Conservation (phyloP, 1,140 invertebrate genomes). For the Cotesia vestalis region DNA sequence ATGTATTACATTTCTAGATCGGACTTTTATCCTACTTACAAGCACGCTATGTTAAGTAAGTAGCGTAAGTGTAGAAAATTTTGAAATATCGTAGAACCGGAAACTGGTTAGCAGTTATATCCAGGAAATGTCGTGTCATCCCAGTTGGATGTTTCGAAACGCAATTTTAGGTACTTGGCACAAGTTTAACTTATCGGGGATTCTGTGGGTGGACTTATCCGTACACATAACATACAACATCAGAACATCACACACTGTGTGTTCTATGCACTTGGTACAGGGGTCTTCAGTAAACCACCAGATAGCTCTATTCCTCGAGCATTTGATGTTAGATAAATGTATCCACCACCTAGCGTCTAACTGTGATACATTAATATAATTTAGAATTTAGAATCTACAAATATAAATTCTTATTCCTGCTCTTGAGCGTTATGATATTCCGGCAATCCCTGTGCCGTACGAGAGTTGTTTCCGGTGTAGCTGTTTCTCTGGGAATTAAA, state of each 20-base stretch:
- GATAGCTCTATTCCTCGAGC: not conserved
- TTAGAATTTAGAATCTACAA: conserved; percentile 1
- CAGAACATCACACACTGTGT: not conserved
- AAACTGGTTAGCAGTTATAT: not conserved
- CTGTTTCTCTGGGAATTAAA: conserved; percentile 41
- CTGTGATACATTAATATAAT: too few relatives aligned
- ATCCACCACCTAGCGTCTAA: not conserved
- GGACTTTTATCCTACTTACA: too few relatives aligned
- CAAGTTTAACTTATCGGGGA: conserved; percentile 24
- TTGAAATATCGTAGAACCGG: conserved; percentile 13
- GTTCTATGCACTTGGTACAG: conserved; percentile 6
- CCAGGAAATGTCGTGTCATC: conserved; percentile 39
- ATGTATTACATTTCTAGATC: too few relatives aligned
- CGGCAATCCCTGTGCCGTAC: conserved; percentile 48
- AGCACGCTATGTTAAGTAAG: too few relatives aligned
- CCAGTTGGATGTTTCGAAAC: conserved; percentile 8
- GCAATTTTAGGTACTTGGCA: conserved; percentile 36
- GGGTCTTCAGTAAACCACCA: not conserved
- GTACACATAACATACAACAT: not conserved
- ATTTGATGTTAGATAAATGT: conserved; percentile 5
- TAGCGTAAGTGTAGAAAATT: not conserved
- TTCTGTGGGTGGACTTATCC: conserved; percentile 36
- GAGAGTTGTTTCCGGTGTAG: conserved; percentile 49
- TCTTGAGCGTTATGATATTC: conserved; percentile 38
- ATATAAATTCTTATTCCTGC: too few relatives aligned